Base-by-base conservation (phyloP, 1,140 invertebrate genomes). In the Portunus trituberculatus region DNA sequence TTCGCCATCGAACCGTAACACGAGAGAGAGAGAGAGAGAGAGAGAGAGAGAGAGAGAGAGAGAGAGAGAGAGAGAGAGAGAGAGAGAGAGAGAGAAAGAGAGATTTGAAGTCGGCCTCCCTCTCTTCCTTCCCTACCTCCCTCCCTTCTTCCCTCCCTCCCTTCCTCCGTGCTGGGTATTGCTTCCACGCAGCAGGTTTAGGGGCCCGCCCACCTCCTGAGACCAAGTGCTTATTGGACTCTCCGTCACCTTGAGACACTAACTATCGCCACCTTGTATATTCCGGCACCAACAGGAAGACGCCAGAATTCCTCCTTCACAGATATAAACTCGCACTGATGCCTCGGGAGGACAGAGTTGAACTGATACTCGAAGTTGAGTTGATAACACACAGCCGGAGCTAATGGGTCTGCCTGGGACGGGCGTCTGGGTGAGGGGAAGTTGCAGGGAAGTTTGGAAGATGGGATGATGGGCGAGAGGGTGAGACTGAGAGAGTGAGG, bases 301-400 rank as follows among this genome's bases (percentile, higher is more conserved):
- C 67, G 25, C 67, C 67, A 76, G 67, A 76, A 76, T 76, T 76
- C 67, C 67, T 76, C 67, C 67, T n/a, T 1, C 67, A 76, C 67
- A 76, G 67, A 76, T 76, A 76, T 76, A 76, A 76, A 76, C 67
- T 76, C 67, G 67, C 67, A 20, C 25, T 25, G 67, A 25, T 76
- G 67, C 67, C 67, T 76, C 67, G 25, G 67, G 67, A 76, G 67
- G 67, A 76, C 67, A n/a, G 67, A 76, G 67, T 76, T 76, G 67
- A 76, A 76, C 67, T 76, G 67, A 76, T 76, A 76, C 67, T 76
- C 67, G 67, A n/a, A 76, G 67, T 76, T 76, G 67, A n/a, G 67
- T 76, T 76, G 67, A 76, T 76, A 76, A 76, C 20, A 76, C 67
- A 76, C 67, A 76, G 67, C 20, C 67, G 20, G 67, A n/a, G 67